phyloP scores from a whole-genome alignment of 30 jellyfish, hydroid and myxozoan genomes.

The Cassiopea andromeda region DNA sequence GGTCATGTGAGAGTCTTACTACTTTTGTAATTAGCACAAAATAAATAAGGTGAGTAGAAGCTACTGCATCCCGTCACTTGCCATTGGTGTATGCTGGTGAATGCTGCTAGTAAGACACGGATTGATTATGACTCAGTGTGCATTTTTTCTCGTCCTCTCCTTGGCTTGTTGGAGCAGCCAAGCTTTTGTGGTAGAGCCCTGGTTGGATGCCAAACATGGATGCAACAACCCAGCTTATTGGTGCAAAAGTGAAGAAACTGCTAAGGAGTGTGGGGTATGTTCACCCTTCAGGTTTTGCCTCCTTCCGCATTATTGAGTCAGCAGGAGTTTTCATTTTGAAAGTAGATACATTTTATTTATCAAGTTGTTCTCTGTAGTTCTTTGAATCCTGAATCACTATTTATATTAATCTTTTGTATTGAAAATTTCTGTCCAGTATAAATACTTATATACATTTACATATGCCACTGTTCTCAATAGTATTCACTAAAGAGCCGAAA shows the following conservation, averaged over 20 bases:
- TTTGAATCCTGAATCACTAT: too few species aligned
- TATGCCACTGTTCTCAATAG: too few species aligned
- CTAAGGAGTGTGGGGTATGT: constrained; percentile 79
- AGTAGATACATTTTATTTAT: too few species aligned
- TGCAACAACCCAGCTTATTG: constrained; percentile 74
- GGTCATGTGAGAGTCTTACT: neutral
- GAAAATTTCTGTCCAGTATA: too few species aligned
- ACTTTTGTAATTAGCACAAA: neutral
- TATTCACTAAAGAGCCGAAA: too few species aligned
- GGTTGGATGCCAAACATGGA: constrained; percentile 60
- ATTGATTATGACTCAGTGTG: neutral
- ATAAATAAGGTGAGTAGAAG: neutral
- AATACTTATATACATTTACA: too few species aligned
- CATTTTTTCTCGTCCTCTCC: neutral
- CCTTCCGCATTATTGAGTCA: neutral
- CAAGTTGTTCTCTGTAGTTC: too few species aligned
- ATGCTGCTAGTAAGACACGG: constrained; percentile 1
- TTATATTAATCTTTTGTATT: too few species aligned
- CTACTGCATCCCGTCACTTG: neutral
- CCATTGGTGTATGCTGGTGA: neutral
- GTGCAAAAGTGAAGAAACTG: constrained; percentile 77
- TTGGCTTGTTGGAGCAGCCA: neutral
- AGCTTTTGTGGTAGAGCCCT: constrained; percentile 56
- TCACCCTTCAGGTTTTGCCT: neutral
- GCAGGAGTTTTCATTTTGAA: neutral